Base-by-base conservation (phyloP, 1,140 invertebrate species). In the Apis florea region DNA sequence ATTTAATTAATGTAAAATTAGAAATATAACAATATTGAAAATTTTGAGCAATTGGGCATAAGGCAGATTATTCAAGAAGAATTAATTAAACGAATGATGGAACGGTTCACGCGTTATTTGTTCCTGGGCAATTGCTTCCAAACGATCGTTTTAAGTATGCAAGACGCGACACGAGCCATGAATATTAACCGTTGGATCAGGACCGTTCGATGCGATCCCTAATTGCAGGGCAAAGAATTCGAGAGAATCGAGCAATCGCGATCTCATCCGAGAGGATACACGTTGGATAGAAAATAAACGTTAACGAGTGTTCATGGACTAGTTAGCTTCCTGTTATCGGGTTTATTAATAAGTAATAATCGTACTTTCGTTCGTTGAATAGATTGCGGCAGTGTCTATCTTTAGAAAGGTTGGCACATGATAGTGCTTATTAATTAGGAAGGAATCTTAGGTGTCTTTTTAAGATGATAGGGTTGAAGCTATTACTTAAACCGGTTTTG, bases 81-180 rank as follows among this genome's bases (percentile, higher is more conserved):
- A 72, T 81, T 71, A 69, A 84, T 63, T 59, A 58, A 47, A 54
- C 40, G 10, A 24, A 19, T 58, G 59, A 63, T 49, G 47, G 64
- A 54, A 85, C 78, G 78, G 72, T 84, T 75, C n/a, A 53, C 53
- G 72, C 53, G 24, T 54, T 40, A 3, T 49, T 83, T 79, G 69
- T 68, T 72, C 51, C 40, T 26, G 17, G 53, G 54, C 24, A 78
- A 59, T 47, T 51, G 66, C 54, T 78, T 17, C 24, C 13, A 78
- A 59, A 19, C 66, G 53, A 24, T 69, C 26, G 76, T 24, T 69
- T 40, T 61, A 69, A 69, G 66, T 70, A 78, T 69, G 75, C 75
- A 24, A 58, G 54, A 58, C 31, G 54, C 53, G 64, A 21, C 66
- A 26, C 54, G 4, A 66, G 53, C 67, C 76, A 78, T 78, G 76